Conservation (phyloP, 2,797 vertebrate species). For the Benthosema pterotum region DNA sequence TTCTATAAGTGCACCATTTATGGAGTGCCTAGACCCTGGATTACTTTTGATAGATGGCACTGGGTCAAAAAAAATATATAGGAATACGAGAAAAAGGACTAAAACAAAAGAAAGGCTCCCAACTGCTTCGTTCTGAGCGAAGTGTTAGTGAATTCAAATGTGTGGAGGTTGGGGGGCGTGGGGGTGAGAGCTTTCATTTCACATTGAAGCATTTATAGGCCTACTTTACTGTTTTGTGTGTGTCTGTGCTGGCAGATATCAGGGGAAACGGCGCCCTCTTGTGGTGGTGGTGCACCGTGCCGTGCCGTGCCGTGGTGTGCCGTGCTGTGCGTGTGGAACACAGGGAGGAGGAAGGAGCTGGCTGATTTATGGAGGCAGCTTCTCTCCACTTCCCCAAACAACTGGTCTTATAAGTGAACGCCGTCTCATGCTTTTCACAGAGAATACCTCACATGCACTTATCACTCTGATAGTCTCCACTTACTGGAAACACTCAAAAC, state of each 20-base stretch:
- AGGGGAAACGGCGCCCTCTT: conserved; percentile 72
- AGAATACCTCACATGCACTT: conserved; percentile 49
- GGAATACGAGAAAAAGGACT: too few species aligned
- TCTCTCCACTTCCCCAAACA: background rate
- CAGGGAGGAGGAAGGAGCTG: too few species aligned
- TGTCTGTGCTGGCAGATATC: conserved; percentile 13
- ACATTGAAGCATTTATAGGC: conserved; percentile 9
- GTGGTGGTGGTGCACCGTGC: conserved; percentile 46
- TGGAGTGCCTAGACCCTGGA: too few species aligned
- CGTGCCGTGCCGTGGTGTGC: background rate
- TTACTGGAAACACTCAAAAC: conserved; percentile 65
- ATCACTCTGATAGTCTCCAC: conserved; percentile 47
- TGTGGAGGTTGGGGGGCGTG: conserved; percentile 44
- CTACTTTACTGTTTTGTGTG: too few species aligned
- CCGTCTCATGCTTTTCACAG: conserved; percentile 28
- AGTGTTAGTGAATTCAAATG: conserved; percentile 42
- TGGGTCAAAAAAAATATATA: too few species aligned
- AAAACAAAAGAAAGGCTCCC: too few species aligned
- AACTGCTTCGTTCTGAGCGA: conserved; percentile 49
- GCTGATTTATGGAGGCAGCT: background rate
- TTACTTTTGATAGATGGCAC: too few species aligned
- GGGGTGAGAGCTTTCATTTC: conserved; percentile 26
- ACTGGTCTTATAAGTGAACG: background rate
- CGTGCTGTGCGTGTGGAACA: too few species aligned
- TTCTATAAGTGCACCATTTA: too few species aligned